Base-by-base conservation (phyloP, 1,140 invertebrate genomes). In the Stegodyphus dumicola region DNA sequence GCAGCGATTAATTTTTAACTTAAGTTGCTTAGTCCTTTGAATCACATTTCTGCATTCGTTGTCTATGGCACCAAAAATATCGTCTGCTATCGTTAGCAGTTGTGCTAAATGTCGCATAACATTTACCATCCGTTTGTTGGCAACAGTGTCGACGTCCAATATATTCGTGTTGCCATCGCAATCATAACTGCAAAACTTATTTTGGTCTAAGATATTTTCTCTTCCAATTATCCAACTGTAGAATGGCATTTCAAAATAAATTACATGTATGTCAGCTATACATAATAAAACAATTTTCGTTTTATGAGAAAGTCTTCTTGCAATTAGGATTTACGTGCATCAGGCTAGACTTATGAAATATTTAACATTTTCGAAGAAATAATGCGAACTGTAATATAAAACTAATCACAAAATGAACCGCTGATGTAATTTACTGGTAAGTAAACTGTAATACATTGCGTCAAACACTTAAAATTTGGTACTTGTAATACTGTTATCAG, bases 21-120 rank as follows among this genome's bases (percentile, higher is more conserved):
- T 88, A 49, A 87, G 66, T 69, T 69, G 56, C 70, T 69, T 49
- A 52, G 85, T 85, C 54, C 78, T 74, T 67, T 71, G 18, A n/a
- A 81, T 60, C 51, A 85, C 53, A 7, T 66, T 52, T 65, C 33
- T 70, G 67, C 78, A 81, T 85, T 85, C 80, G 52, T 52, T 56
- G 15, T 74, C 71, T 52, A 79, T 18, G 5, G 53, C 65, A 65
- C 51, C 77, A 65, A 87, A 87, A 53, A 87, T 77, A 52, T 69
- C 48, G 5, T 69, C 53, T 6, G 77, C 76, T 60, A 77, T 75
- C 13, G 15, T 48, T 11, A 69, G 49, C 13, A 86, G 49, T 7
- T 65, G 49, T 13, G 77, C 15, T 74, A 83, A 83, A 60, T 87
- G 74, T 66, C 77, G 49, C 7, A 87, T 48, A 49, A 60, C 51